Percentiles rank a stretch among this genome's conserved stretches.
These are phyloP conservation scores for Himalopsyche tibetana DNA, from an alignment of 2,888 invertebrate genomes.

Conservation along the genomic window DNA sequence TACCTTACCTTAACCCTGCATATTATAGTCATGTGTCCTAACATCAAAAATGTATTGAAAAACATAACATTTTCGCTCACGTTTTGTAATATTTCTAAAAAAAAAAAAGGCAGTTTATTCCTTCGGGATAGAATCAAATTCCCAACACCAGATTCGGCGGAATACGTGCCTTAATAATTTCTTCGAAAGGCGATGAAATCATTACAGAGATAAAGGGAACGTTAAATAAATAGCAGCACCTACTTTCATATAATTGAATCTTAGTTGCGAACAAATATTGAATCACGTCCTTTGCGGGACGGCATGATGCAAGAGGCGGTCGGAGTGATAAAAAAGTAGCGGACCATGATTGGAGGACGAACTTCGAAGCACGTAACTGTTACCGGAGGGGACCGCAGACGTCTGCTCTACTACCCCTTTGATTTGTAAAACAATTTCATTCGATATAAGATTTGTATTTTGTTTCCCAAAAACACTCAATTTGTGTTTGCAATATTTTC, in stretches of 20 bases:
- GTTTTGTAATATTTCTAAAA: not conserved
- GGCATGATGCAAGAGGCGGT: not conserved
- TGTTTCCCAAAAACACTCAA: not conserved
- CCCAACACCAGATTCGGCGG: not conserved
- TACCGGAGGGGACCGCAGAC: constrained; percentile 15
- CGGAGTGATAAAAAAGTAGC: constrained; percentile 13
- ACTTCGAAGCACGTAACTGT: constrained; percentile 8
- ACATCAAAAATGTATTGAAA: no score
- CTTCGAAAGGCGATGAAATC: not conserved
- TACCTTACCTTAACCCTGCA: no score
- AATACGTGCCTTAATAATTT: constrained; percentile 14
- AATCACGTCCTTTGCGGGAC: not conserved
- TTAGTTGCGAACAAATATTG: constrained; percentile 30
- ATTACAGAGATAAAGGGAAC: constrained; percentile 29
- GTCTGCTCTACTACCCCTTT: not conserved
- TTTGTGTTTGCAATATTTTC: no score
- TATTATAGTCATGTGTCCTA: no score
- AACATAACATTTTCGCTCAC: no score
- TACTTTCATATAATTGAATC: not conserved
- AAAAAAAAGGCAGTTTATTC: not conserved
- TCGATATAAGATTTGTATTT: not conserved
- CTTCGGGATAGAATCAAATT: not conserved
- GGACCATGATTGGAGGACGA: constrained; percentile 14
- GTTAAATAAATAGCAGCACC: constrained; percentile 5
- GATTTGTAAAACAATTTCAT: not conserved